Percentiles rank a stretch among this genome's conserved stretches.
These are phyloP conservation scores for Drosophila pandora DNA, from an alignment of 1,140 invertebrate genomes.

Conservation along the genomic window DNA sequence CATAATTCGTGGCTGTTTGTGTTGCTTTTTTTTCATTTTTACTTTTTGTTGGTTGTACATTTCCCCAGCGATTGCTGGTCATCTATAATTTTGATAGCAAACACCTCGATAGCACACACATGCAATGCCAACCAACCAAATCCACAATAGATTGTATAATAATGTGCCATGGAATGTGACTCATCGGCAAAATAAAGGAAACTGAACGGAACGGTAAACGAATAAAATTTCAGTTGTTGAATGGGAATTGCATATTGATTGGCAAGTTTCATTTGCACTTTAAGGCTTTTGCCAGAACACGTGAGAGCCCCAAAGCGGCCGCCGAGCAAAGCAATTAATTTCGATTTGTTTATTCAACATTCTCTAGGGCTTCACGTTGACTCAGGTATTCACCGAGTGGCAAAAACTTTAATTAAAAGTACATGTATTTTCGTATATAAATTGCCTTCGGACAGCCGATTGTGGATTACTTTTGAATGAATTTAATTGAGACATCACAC, in stretches of 20 bases:
- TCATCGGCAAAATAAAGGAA: slow-evolving; percentile 35
- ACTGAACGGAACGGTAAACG: slow-evolving; percentile 12
- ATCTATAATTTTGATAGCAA: slow-evolving; percentile 51
- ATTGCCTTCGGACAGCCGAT: too few relatives aligned
- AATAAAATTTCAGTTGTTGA: slow-evolving; percentile 39
- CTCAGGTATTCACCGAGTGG: neutral
- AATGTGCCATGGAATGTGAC: slow-evolving; percentile 34
- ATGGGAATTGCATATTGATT: slow-evolving; percentile 48
- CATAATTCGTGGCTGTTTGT: slow-evolving; percentile 28
- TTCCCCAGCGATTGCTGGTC: slow-evolving; percentile 34
- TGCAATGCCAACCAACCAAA: slow-evolving; percentile 1
- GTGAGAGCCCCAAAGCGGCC: neutral
- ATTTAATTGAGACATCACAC: slow-evolving; percentile 8
- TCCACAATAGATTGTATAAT: slow-evolving; percentile 53
- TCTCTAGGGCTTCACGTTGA: neutral
- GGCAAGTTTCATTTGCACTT: slow-evolving; percentile 1
- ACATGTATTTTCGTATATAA: neutral
- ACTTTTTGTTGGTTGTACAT: slow-evolving; percentile 14
- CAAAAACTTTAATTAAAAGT: neutral
- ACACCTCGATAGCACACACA: slow-evolving; percentile 4
- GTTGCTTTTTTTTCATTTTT: slow-evolving; percentile 1
- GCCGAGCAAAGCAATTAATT: slow-evolving; percentile 1
- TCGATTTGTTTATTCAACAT: neutral
- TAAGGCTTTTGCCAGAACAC: slow-evolving; percentile 13
- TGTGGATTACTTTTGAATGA: too few relatives aligned